Base-by-base conservation (phyloP, 2,888 invertebrate species). In the Ophion obscuratus region DNA sequence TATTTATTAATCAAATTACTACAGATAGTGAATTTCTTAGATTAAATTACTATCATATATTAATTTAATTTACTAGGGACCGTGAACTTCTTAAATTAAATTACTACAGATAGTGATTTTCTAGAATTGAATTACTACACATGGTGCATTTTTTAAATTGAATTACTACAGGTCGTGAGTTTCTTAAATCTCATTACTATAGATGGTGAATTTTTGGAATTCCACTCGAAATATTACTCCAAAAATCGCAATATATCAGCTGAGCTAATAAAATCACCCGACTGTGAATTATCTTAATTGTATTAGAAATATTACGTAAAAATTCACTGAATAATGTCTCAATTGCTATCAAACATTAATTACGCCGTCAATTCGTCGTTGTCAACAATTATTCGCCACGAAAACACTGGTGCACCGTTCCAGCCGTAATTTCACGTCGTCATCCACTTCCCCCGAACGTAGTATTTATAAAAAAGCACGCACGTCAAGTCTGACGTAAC, bases 401-500 rank as follows among this genome's bases (percentile, higher is more conserved):
- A 40, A 9, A 40, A 20, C n/a, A 20, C 67, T n/a, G 11, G 31
- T 67, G 7, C 67, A 40, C 20, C 40, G 40, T 7, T 9, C 24
- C 24, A 24, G 24, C 24, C 17, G 10, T 47, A 44, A 47, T 68
- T 47, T 44, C 47, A 68, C 47, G 24, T 68, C 47, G 17, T 68
- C 40, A 47, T 68, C 47, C 14, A 47, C 47, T 68, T 47, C 68
- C 20, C 20, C 61, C 20, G 24, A 11, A 24, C 24, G 31, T 57
- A 31, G 17, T 36, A 31, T 73, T 73, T 73, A 59, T 73, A 36
- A 59, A 71, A 73, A 59, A 36, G 57, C n/a, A n/a, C 6, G 20
- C 36, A 57, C 59, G 64, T 61, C 2, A 62, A 47, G 62, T 71
- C 71, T 83, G 82, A 83, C 82, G 77, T 77, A 83, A 83, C 70